These are phyloP conservation scores for Agonopterix arenella DNA, from an alignment of 2,888 invertebrate genomes.

Conservation along the genomic window DNA sequence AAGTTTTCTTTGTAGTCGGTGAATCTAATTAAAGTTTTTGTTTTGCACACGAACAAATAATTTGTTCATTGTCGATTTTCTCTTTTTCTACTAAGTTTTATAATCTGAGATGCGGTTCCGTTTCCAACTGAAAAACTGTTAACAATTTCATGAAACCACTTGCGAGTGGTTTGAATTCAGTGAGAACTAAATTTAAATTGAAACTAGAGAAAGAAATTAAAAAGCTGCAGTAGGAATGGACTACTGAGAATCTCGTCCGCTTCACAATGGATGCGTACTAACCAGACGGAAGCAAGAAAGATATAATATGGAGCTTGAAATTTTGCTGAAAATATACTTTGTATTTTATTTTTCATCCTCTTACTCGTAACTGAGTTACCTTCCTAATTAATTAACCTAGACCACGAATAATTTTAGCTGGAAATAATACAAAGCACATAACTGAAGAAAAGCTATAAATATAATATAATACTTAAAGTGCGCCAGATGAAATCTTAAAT, in stretches of 20 bases:
- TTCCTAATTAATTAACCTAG: background rate
- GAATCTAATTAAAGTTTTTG: slow-evolving; percentile 27
- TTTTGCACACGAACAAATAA: slow-evolving; percentile 3
- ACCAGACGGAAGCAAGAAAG: slow-evolving; percentile 16
- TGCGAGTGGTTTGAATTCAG: slow-evolving; percentile 26
- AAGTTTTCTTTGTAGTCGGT: slow-evolving; percentile 15
- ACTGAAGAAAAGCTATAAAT: too few relatives aligned
- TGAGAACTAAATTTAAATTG: slow-evolving; percentile 46
- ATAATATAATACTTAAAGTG: slow-evolving; percentile 3
- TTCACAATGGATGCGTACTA: slow-evolving; percentile 29
- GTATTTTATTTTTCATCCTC: slow-evolving; percentile 13
- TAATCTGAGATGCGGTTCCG: slow-evolving; percentile 1
- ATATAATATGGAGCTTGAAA: slow-evolving; percentile 12
- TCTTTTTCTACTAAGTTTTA: background rate
- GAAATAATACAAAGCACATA: too few relatives aligned
- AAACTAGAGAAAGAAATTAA: slow-evolving; percentile 49
- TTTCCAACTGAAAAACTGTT: slow-evolving; percentile 12
- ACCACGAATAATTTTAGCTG: too few relatives aligned
- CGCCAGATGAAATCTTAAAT: slow-evolving; percentile 19
- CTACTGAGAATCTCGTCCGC: slow-evolving; percentile 27
- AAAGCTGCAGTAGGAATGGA: slow-evolving; percentile 43
- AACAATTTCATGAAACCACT: slow-evolving; percentile 32
- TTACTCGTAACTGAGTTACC: background rate
- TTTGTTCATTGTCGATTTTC: background rate
- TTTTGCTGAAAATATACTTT: slow-evolving; percentile 10